Percentiles rank a stretch among this genome's conserved stretches.
Evolutionary conservation across 1,140 invertebrate genomes (phyloP).

Genomic region (Latrodectus geometricus): DNA sequence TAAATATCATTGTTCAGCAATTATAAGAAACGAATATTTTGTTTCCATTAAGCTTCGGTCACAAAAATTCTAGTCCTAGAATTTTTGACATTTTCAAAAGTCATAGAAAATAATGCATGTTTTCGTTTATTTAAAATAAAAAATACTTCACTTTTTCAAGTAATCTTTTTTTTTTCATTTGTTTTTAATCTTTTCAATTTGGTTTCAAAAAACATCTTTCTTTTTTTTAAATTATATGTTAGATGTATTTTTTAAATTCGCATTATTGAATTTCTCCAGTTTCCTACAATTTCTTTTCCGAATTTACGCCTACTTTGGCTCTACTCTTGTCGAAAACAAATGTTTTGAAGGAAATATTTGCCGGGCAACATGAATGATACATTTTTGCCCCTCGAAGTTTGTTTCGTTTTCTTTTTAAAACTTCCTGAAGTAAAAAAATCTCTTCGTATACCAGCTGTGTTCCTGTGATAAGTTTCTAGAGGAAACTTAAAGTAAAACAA

Average conservation of each 20-base stretch:
- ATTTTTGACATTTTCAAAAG: too few species aligned
- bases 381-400: background rate
- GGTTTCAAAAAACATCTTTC: too few species aligned
- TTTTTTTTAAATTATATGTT: too few species aligned
- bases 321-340: slow-evolving; percentile 20
- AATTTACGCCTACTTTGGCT: background rate
- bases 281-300: background rate
- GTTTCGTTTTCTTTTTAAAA: background rate
- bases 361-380: slow-evolving; percentile 52
- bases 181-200: too few species aligned
- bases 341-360: slow-evolving; percentile 41
- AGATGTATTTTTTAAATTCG: background rate
- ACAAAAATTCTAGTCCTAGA: too few species aligned
- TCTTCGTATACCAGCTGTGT: slow-evolving; percentile 15
- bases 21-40: too few species aligned
- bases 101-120: too few species aligned
- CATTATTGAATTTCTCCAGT: background rate
- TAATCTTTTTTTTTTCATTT: too few species aligned
- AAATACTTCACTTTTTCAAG: too few species aligned
- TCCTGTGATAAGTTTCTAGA: slow-evolving; percentile 30
- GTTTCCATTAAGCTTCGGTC: too few species aligned
- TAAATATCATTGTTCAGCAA: too few species aligned
- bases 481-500: background rate
- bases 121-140: too few species aligned
- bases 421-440: background rate